phyloP scores from a whole-genome alignment of 2,113 vertebrate genomes.

The Ginglymostoma cirratum region DNA sequence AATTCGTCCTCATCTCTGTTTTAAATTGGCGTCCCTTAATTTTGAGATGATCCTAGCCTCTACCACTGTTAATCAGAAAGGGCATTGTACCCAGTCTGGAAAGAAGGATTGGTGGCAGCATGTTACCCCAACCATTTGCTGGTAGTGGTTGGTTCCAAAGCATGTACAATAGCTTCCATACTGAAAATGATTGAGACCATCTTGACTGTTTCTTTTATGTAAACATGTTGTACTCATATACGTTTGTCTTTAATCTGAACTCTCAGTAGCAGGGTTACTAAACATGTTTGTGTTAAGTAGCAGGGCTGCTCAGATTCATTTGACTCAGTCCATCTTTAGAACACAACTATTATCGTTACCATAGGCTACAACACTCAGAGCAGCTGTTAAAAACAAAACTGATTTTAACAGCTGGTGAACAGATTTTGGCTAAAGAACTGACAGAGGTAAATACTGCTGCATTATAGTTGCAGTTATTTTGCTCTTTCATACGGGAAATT shows the following conservation, averaged over 20 bases:
- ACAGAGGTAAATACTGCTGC: not conserved
- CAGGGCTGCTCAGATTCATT: not conserved
- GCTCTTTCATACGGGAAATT: not conserved
- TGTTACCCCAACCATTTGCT: no score
- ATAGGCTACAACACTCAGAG: not conserved
- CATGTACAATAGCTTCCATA: not conserved
- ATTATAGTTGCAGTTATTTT: not conserved
- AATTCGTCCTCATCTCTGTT: no score
- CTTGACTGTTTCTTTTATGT: not conserved
- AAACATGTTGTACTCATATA: not conserved
- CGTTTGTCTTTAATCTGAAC: not conserved
- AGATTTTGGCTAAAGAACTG: conserved; percentile 7
- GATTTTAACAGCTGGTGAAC: conserved; percentile 5
- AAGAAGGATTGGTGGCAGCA: no score
- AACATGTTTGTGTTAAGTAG: not conserved
- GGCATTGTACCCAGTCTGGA: no score
- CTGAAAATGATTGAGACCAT: not conserved
- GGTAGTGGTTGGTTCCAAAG: no score
- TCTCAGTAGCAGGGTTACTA: not conserved
- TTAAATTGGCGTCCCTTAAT: no score
- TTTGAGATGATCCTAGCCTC: no score
- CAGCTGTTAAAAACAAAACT: conserved; percentile 2
- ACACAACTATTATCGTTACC: not conserved
- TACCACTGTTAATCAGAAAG: no score
- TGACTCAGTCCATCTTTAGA: not conserved